Evolutionary conservation across 2,888 invertebrate species (phyloP).

Genomic region (Apotomis betuletana): DNA sequence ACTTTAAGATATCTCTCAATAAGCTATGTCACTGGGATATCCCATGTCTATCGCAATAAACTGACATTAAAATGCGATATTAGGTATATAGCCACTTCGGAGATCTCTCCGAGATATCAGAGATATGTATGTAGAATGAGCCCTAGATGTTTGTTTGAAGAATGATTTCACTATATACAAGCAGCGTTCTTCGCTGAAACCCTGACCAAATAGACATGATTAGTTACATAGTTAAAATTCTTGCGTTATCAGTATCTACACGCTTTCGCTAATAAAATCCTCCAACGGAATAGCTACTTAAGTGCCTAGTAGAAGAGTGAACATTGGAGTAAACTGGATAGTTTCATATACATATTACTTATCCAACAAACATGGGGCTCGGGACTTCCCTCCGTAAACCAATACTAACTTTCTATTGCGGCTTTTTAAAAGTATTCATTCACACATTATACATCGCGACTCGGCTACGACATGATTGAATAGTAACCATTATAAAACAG

Average conservation of each 20-base stretch:
- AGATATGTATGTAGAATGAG: no score
- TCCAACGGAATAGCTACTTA: background rate
- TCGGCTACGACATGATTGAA: background rate
- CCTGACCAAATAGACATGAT: background rate
- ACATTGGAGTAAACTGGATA: background rate
- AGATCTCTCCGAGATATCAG: no score
- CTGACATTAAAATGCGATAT: no score
- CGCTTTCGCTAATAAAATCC: background rate
- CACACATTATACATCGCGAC: background rate
- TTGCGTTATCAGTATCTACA: constrained; percentile 1
- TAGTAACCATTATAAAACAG: constrained; percentile 34
- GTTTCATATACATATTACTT: constrained; percentile 4
- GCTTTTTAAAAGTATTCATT: background rate
- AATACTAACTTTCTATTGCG: constrained; percentile 2
- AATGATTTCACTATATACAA: no score
- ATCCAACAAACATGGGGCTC: background rate
- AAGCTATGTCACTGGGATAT: no score
- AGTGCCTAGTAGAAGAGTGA: background rate
- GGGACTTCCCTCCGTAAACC: constrained; percentile 29
- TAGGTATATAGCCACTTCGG: no score
- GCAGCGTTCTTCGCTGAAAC: background rate
- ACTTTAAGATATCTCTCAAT: no score
- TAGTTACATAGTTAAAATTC: background rate
- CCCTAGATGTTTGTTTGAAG: no score
- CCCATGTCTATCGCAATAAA: no score